phyloP scores from a whole-genome alignment of 2,797 vertebrate genomes.

The Lepus oiostolus region DNA sequence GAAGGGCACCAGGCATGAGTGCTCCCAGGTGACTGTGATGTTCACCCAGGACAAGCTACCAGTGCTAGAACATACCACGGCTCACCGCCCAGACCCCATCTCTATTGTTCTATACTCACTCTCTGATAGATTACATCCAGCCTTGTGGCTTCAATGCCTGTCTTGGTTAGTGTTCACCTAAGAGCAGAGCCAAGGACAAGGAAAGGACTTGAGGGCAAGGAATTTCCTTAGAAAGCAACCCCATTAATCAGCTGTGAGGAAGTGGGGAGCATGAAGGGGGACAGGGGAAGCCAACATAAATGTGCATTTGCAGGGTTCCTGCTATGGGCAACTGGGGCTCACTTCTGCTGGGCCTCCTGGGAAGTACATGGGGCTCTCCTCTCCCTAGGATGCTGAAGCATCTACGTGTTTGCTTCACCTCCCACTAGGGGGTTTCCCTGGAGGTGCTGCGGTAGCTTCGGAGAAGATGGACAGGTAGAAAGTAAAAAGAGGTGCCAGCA shows the following conservation, averaged over 20 bases:
- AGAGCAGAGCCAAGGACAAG: background rate
- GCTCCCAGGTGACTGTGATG: background rate
- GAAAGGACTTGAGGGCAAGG: background rate
- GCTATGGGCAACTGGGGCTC: background rate
- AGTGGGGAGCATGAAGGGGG: background rate
- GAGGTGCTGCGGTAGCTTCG: background rate
- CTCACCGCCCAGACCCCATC: background rate
- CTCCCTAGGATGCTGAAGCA: too few relatives aligned
- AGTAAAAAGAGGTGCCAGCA: background rate
- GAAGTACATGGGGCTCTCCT: background rate
- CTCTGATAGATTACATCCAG: background rate
- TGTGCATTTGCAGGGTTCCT: background rate
- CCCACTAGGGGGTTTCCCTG: background rate
- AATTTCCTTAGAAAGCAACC: background rate
- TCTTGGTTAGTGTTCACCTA: constrained; percentile 1
- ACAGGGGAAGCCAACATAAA: background rate
- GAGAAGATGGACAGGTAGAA: background rate
- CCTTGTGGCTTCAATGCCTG: background rate
- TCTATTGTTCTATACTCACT: background rate
- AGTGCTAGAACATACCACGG: background rate
- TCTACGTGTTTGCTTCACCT: background rate
- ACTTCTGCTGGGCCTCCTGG: background rate
- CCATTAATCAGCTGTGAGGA: background rate
- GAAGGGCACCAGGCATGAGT: too few relatives aligned
- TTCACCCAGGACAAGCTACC: background rate